These are phyloP conservation scores for Neodon shergylaensis DNA, from an alignment of 2,113 vertebrate genomes.

Conservation along the genomic window DNA sequence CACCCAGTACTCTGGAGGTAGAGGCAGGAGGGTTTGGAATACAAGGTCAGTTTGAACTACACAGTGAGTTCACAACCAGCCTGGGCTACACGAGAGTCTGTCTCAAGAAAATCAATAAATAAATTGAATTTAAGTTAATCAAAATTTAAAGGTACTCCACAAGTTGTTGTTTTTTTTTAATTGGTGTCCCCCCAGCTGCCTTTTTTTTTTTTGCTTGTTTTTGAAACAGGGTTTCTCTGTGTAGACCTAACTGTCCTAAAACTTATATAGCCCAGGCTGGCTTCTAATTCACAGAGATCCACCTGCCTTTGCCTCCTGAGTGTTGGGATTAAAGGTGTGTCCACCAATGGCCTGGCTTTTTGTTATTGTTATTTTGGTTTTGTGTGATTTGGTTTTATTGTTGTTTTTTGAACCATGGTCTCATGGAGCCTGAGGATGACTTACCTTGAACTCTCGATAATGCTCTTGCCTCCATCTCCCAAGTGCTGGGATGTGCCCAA, in stretches of 20 bases:
- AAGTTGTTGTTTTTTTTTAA: not conserved
- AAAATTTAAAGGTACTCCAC: slow-evolving; percentile 13
- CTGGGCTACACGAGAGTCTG: not conserved
- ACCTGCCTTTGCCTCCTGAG: no score
- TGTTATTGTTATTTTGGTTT: not conserved
- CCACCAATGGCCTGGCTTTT: no score
- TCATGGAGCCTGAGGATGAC: not conserved
- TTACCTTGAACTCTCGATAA: not conserved
- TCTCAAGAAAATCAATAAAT: not conserved
- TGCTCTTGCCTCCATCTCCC: not conserved
- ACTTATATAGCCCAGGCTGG: no score
- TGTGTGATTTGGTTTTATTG: not conserved
- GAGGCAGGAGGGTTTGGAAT: not conserved
- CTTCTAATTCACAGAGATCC: no score
- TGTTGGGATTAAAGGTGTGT: no score
- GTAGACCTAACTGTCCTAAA: no score
- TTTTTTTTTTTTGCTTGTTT: no score
- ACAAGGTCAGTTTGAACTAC: not conserved
- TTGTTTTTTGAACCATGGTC: not conserved
- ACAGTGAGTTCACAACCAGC: not conserved
- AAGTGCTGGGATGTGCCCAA: not conserved
- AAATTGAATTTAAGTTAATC: not conserved
- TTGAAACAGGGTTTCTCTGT: no score
- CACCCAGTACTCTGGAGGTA: not conserved
- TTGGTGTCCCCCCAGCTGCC: not conserved